These are phyloP conservation scores for Macrotrachela quadricornifera DNA, from an alignment of 1,140 invertebrate species.

Conservation along the genomic window DNA sequence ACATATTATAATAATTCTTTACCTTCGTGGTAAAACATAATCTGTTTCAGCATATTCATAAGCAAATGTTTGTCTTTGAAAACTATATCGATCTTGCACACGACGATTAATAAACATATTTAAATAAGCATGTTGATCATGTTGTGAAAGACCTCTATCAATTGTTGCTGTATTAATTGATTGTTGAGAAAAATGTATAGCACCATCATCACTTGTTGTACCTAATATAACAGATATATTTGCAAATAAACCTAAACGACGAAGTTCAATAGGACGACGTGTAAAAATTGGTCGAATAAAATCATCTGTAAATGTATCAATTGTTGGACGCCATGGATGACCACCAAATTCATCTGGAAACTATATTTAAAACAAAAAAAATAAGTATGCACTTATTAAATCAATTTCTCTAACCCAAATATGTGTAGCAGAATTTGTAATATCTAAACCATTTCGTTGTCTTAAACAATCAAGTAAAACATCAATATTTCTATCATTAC, in stretches of 20 bases:
- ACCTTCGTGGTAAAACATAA: constrained; percentile 13
- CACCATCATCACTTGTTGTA: constrained; percentile 68
- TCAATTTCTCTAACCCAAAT: constrained; percentile 4
- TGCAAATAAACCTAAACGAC: constrained; percentile 36
- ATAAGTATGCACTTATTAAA: background rate
- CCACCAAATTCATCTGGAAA: constrained; percentile 57
- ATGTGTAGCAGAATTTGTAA: constrained; percentile 10
- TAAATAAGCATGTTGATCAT: constrained; percentile 7
- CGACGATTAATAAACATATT: background rate
- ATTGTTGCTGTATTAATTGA: constrained; percentile 5
- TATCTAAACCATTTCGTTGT: constrained; percentile 10
- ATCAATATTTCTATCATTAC: constrained; percentile 7
- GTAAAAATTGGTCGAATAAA: constrained; percentile 59
- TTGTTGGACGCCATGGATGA: constrained; percentile 73
- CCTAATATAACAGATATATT: constrained; percentile 63
- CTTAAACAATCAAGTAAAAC: constrained; percentile 10
- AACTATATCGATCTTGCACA: constrained; percentile 15
- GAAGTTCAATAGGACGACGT: constrained; percentile 48
- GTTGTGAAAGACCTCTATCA: constrained; percentile 4
- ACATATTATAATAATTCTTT: constrained; percentile 43
- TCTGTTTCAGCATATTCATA: constrained; percentile 15
- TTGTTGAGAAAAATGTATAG: constrained; percentile 49
- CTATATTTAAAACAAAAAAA: constrained; percentile 9
- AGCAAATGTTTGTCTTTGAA: constrained; percentile 13
- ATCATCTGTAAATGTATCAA: constrained; percentile 55